Base-by-base conservation (phyloP, 2,797 vertebrate species). In the Enteromius radiatus region DNA sequence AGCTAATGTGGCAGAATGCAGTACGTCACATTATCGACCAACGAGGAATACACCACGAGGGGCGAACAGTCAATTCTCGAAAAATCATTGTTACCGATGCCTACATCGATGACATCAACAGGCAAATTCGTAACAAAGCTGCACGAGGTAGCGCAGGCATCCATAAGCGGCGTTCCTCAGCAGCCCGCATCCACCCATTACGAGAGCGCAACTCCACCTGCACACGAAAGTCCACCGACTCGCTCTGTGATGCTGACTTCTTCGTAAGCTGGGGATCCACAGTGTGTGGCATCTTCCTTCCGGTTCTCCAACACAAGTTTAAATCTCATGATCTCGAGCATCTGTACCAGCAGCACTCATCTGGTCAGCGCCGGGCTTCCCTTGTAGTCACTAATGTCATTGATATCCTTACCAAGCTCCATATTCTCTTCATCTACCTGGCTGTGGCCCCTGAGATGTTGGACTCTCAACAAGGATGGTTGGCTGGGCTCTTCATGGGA, bases 241-340 rank as follows among this genome's bases (percentile, higher is more conserved):
- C 88, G 10, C 56, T 84, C 82, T 92, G 91, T 3, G 93, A 94
- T 3, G 90, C 90, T 0, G 93, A 95, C 86, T 93, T 95, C 86
- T 95, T 95, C 5, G 80, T 93, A 28, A 89, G 90, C 80, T 92
- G 94, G 93, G 92, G 93, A 23, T 90, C 52, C 47, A 90, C 88
- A 0, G 41, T 91, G 15, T 87, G 63, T 14, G 92, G 94, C 1
- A 84, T 95, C 78, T 92, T 90, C 82, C 85, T 95, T 41, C 94
- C 94, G 4, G 90, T 87, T 45, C 86, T 95, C 64, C 91, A 92
- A 70, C 93, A 94, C 87, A 81, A 78, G 28, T 84, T 85, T 82
- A 91, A 91, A 87, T 92, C 90, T 4, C 17, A 64, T 0, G 91
- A 92, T 73, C 26, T 93, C 69, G 92, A 93, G 86, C 88, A 85